phyloP scores from a whole-genome alignment of 2,113 vertebrate species.

The Balaeniceps rex region DNA sequence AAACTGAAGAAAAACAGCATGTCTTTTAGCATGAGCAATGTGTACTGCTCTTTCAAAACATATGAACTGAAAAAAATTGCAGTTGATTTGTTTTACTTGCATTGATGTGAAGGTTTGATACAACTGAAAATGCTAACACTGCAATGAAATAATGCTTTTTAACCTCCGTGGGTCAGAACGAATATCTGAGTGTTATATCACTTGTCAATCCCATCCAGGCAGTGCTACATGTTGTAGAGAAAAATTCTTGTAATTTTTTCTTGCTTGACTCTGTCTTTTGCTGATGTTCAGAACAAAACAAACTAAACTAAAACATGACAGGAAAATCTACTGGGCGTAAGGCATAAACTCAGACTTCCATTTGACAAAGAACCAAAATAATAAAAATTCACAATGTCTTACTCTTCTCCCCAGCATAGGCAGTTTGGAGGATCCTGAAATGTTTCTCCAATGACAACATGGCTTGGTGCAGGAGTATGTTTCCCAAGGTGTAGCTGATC shows the following conservation, averaged over 20 bases:
- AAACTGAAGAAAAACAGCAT: background rate
- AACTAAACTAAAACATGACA: background rate
- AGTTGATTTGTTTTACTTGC: background rate
- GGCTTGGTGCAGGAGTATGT: background rate
- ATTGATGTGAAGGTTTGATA: background rate
- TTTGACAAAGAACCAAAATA: background rate
- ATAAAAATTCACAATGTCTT: background rate
- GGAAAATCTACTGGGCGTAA: background rate
- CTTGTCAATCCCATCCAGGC: background rate
- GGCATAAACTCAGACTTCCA: background rate
- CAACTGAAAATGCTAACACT: background rate
- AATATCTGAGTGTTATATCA: background rate
- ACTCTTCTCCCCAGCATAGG: background rate
- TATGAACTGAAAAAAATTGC: background rate
- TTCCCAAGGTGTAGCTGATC: background rate
- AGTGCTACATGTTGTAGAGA: fast-evolving
- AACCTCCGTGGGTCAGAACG: fast-evolving
- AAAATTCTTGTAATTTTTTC: background rate
- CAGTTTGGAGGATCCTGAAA: background rate
- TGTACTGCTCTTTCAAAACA: background rate
- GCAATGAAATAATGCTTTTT: background rate
- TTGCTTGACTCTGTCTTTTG: background rate
- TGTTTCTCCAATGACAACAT: fast-evolving
- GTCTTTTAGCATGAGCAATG: background rate
- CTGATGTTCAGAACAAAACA: background rate